Conservation (phyloP, 1,140 invertebrate genomes). For the Pantala flavescens region DNA sequence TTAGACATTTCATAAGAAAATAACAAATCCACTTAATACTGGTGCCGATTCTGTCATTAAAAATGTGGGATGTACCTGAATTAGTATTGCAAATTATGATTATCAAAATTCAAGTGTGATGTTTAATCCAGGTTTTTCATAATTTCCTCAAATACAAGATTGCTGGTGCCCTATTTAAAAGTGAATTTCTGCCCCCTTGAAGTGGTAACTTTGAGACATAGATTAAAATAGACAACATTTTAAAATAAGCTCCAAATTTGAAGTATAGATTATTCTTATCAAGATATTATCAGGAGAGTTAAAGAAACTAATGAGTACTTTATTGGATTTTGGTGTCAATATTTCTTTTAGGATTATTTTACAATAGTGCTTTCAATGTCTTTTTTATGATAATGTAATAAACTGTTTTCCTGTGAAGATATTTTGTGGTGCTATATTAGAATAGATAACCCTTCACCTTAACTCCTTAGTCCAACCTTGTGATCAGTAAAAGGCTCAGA, state of each 20-base stretch:
- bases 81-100: not conserved
- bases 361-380: not conserved
- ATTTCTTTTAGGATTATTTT: conserved; percentile 5
- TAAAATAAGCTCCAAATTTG: not conserved
- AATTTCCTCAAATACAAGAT: not conserved
- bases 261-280: not conserved
- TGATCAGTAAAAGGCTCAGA: no score
- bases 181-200: not conserved
- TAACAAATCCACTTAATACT: not conserved
- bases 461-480: no score
- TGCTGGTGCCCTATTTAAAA: not conserved
- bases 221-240: not conserved
- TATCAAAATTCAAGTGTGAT: not conserved
- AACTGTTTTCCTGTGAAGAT: conserved; percentile 6
- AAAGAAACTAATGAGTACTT: not conserved
- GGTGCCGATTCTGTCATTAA: not conserved
- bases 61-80: not conserved
- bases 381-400: conserved; percentile 9
- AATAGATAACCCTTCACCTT: not conserved
- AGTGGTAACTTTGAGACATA: conserved; percentile 4
- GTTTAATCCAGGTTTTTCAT: no score
- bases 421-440: not conserved
- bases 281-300: not conserved
- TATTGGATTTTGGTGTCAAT: not conserved
- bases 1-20: not conserved